Evolutionary conservation across 2,797 vertebrate genomes (phyloP).

Genomic region (Bradypodion pumilum): DNA sequence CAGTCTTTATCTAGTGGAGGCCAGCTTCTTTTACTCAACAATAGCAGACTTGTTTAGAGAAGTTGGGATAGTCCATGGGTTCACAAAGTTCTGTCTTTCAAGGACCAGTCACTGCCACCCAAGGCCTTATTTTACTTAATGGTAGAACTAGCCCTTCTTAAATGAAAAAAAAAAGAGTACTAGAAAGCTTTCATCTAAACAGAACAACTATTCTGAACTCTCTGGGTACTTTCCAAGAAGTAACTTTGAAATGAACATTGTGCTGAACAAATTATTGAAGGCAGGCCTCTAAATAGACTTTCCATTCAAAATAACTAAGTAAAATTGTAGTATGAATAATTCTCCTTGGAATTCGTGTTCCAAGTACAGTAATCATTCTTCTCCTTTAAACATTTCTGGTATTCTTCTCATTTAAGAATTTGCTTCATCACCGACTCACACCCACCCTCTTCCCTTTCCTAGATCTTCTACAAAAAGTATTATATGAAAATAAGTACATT

Average conservation of each 20-base stretch:
- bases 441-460: no score
- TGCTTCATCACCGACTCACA: no score
- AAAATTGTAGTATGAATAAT: neutral
- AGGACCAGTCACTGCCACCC: no score
- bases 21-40: neutral
- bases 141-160: neutral
- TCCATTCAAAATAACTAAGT: neutral
- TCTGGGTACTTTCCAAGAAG: neutral
- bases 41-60: neutral
- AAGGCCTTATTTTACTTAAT: neutral
- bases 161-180: neutral
- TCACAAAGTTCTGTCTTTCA: neutral
- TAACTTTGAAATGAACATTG: neutral
- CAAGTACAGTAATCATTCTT: neutral
- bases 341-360: neutral
- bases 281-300: neutral
- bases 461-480: neutral
- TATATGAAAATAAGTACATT: constrained; percentile 4
- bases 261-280: neutral
- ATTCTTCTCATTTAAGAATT: neutral
- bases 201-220: neutral
- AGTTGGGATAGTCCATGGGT: neutral
- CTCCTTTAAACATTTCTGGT: neutral
- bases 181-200: neutral
- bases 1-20: neutral